These are phyloP conservation scores for Ceriagrion tenellum DNA, from an alignment of 2,888 invertebrate genomes.

Conservation along the genomic window DNA sequence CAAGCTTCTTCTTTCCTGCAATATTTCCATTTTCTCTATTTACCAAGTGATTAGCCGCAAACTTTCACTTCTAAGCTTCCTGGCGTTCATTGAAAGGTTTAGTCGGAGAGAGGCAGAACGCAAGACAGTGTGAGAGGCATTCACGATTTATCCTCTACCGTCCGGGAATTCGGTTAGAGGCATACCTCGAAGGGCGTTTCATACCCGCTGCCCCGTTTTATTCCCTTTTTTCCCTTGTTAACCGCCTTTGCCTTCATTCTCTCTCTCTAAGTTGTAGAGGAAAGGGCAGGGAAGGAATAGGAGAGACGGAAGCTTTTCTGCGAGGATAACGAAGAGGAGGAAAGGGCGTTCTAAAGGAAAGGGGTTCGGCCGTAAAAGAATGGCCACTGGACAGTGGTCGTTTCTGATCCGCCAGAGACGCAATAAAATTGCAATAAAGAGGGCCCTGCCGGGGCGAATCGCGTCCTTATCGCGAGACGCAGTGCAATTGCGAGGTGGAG, in stretches of 20 bases:
- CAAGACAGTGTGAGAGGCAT: neutral
- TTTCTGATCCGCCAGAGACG: conserved; percentile 47
- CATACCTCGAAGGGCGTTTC: neutral
- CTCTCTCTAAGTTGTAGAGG: neutral
- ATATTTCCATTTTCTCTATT: too few relatives aligned
- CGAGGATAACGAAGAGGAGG: neutral
- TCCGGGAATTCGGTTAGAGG: conserved; percentile 5
- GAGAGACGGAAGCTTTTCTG: neutral
- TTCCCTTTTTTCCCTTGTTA: conserved; percentile 35
- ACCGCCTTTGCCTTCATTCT: neutral
- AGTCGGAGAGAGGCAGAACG: neutral
- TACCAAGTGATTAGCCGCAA: neutral
- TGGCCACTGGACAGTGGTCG: conserved; percentile 30
- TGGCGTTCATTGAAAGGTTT: neutral
- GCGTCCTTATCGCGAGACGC: conserved; percentile 37
- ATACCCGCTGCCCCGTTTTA: neutral
- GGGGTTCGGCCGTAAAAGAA: conserved; percentile 40
- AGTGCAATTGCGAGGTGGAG: neutral
- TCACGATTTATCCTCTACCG: neutral
- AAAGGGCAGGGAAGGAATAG: neutral
- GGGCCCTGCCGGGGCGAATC: neutral
- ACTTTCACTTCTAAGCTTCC: neutral
- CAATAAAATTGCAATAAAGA: conserved; percentile 62
- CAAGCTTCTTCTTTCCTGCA: too few relatives aligned
- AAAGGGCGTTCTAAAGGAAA: neutral